Evolutionary conservation across 2,797 vertebrate genomes (phyloP).

Genomic region (Sylvia borin): DNA sequence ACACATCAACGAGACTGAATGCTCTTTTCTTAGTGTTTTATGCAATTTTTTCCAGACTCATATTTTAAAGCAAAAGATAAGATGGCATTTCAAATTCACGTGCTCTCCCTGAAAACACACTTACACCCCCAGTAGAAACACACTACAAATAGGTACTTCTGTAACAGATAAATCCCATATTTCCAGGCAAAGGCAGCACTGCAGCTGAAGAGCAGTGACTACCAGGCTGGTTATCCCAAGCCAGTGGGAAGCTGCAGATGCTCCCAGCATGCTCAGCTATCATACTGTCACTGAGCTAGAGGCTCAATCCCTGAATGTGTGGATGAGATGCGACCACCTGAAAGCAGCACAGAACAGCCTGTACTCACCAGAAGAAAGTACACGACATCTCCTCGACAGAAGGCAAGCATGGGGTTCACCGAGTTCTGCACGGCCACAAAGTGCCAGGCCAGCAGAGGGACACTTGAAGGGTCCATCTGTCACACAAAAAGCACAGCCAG

Average conservation of each 20-base stretch:
- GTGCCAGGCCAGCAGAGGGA: slow-evolving; percentile 95
- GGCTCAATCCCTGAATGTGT: neutral
- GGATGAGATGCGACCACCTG: neutral
- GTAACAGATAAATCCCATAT: neutral
- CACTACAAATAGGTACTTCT: neutral
- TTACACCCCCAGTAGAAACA: neutral
- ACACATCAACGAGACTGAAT: neutral
- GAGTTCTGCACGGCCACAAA: slow-evolving; percentile 91
- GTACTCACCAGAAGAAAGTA: slow-evolving; percentile 92
- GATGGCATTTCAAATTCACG: neutral
- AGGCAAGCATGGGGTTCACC: slow-evolving; percentile 92
- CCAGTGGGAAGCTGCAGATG: neutral
- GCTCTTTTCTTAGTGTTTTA: neutral
- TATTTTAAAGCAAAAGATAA: neutral
- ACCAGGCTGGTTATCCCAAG: neutral
- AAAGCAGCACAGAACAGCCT: neutral
- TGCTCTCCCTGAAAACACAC: neutral
- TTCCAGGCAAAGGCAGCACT: neutral
- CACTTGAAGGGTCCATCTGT: slow-evolving; percentile 93
- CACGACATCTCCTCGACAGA: slow-evolving; percentile 93
- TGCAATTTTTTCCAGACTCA: neutral
- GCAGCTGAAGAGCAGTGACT: neutral
- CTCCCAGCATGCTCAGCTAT: neutral
- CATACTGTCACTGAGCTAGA: neutral
- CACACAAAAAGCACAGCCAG: neutral